Conservation (phyloP, 2,797 vertebrate genomes). For the Morus bassanus region DNA sequence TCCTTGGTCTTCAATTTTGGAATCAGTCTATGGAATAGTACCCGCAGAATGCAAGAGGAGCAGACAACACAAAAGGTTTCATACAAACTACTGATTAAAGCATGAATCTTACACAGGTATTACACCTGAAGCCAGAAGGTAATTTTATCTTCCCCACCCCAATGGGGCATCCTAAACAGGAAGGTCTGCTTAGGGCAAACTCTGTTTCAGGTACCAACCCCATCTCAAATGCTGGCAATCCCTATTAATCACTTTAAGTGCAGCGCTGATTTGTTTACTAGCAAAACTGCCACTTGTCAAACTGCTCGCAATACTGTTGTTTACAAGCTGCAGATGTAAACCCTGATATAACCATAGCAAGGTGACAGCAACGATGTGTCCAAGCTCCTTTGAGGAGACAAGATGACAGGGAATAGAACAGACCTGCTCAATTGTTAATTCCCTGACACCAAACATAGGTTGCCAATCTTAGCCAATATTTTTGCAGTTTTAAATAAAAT, state of each 20-base stretch:
- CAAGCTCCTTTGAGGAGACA: background rate
- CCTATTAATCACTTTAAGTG: background rate
- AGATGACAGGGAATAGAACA: background rate
- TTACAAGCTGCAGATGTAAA: constrained; percentile 26
- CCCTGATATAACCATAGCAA: background rate
- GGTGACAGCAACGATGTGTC: constrained; percentile 19
- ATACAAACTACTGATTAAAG: background rate
- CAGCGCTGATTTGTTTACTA: constrained; percentile 8
- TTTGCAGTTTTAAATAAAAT: background rate
- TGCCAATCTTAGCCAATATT: background rate
- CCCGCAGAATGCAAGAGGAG: background rate
- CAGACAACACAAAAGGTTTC: background rate
- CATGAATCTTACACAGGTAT: background rate
- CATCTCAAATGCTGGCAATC: background rate
- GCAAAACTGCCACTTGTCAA: constrained; percentile 10
- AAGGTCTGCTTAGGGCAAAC: background rate
- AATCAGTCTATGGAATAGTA: background rate
- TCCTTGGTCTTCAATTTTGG: background rate
- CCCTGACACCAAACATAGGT: background rate
- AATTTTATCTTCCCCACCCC: background rate
- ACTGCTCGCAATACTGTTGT: background rate
- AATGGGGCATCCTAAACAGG: background rate
- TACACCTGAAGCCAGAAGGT: background rate
- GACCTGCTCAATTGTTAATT: background rate
- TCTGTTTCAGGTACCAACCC: background rate